These are phyloP conservation scores for Dascyllus trimaculatus DNA, from an alignment of 2,113 vertebrate species.

Conservation along the genomic window DNA sequence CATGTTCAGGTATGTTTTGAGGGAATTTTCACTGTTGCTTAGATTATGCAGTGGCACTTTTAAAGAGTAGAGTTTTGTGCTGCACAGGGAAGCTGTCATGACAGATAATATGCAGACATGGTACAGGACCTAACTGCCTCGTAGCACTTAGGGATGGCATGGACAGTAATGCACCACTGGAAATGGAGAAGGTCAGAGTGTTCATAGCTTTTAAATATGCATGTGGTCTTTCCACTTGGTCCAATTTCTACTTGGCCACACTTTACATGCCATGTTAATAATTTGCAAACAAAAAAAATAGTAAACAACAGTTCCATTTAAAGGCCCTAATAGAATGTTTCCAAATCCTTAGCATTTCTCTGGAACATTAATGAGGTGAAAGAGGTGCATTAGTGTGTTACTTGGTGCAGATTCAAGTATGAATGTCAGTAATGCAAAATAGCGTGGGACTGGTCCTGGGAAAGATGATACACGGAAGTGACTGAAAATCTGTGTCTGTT, in stretches of 20 bases:
- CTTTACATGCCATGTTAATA: background rate
- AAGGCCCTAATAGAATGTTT: background rate
- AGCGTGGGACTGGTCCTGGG: background rate
- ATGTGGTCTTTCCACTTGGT: background rate
- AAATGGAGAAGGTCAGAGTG: slow-evolving; percentile 34
- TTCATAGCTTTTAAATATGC: slow-evolving; percentile 26
- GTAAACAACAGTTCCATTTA: background rate
- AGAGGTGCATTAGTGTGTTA: background rate
- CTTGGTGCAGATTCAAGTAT: background rate
- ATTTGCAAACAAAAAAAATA: background rate
- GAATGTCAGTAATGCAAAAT: background rate
- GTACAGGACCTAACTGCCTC: slow-evolving; percentile 5
- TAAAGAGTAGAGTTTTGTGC: background rate
- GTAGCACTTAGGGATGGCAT: slow-evolving; percentile 3
- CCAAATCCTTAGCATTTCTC: background rate
- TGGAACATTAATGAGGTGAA: background rate
- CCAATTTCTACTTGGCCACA: slow-evolving; percentile 2
- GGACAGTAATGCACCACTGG: slow-evolving; percentile 2
- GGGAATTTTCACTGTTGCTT: background rate
- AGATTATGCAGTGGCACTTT: background rate
- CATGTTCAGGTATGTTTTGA: background rate
- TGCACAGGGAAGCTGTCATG: background rate
- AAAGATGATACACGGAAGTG: background rate
- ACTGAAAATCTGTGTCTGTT: background rate
- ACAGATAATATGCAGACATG: slow-evolving; percentile 10